Conservation (phyloP, 2,797 vertebrate genomes). For the Poeciliopsis presidionis region DNA sequence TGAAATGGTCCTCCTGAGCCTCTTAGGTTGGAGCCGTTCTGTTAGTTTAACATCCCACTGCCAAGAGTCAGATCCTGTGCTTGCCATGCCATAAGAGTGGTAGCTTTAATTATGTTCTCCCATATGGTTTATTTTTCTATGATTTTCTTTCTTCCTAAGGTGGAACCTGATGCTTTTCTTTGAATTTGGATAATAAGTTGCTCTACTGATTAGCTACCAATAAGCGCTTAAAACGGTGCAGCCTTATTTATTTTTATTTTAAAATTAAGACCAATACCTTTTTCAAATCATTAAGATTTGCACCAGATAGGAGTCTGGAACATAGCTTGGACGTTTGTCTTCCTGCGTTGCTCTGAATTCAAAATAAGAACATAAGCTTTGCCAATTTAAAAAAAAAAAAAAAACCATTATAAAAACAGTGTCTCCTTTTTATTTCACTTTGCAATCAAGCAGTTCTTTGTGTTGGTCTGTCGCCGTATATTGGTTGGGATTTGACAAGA, state of each 20-base stretch:
- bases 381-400: constrained; percentile 5
- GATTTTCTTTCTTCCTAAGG: constrained; percentile 43
- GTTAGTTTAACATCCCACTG: constrained; percentile 67
- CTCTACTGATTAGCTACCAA: constrained; percentile 25
- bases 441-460: neutral
- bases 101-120: constrained; percentile 58
- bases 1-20: constrained; percentile 69
- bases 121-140: constrained; percentile 44
- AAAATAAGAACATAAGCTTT: constrained; percentile 1
- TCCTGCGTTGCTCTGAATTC: constrained; percentile 11
- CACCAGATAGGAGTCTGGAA: constrained; percentile 15
- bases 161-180: constrained; percentile 38
- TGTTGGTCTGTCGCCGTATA: neutral
- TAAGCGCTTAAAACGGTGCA: constrained; percentile 31
- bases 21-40: constrained; percentile 52
- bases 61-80: constrained; percentile 51
- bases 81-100: constrained; percentile 52
- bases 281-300: neutral
- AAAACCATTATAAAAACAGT: neutral
- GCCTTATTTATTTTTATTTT: constrained; percentile 18
- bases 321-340: constrained; percentile 1
- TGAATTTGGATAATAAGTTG: constrained; percentile 43
- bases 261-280: neutral
- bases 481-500: neutral
- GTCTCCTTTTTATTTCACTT: neutral